phyloP scores from a whole-genome alignment of 1,140 invertebrate species.

The Melipona quadrifasciata region DNA sequence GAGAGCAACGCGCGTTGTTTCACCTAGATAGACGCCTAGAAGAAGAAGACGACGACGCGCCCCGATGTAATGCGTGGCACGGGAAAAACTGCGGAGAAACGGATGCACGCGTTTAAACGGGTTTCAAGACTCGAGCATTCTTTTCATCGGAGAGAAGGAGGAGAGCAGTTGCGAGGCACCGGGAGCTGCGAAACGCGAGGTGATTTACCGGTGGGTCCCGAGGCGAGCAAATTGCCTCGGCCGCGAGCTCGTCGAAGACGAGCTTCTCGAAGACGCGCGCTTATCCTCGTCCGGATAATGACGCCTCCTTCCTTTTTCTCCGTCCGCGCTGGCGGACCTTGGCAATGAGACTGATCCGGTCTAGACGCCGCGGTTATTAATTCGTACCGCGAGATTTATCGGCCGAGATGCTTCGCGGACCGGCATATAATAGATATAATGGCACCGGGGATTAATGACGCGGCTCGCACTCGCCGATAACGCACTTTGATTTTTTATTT shows the following conservation, averaged over 20 bases:
- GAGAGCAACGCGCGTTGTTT: neutral
- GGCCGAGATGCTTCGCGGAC: neutral
- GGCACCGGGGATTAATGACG: slow-evolving; percentile 39
- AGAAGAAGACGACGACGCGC: neutral
- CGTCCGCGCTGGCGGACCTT: slow-evolving; percentile 37
- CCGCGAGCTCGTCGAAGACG: slow-evolving; percentile 12
- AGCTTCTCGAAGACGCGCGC: slow-evolving; percentile 33
- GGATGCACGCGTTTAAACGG: neutral
- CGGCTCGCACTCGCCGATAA: slow-evolving; percentile 31
- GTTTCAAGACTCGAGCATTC: neutral
- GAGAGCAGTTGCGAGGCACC: slow-evolving; percentile 11
- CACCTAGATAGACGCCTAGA: neutral
- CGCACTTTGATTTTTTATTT: slow-evolving; percentile 30
- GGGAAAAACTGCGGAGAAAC: neutral
- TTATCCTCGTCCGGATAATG: slow-evolving; percentile 15
- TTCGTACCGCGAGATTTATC: slow-evolving; percentile 52
- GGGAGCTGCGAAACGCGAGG: slow-evolving; percentile 18
- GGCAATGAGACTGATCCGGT: slow-evolving; percentile 55
- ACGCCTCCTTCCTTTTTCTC: neutral
- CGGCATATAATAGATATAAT: slow-evolving; percentile 17
- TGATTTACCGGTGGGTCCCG: slow-evolving; percentile 48
- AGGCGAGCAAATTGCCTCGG: slow-evolving; percentile 49
- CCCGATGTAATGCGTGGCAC: neutral
- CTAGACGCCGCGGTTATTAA: slow-evolving; percentile 47
- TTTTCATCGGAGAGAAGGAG: slow-evolving; percentile 10